Conservation (phyloP, 2,888 invertebrate species). For the Leptinotarsa peninsularis region DNA sequence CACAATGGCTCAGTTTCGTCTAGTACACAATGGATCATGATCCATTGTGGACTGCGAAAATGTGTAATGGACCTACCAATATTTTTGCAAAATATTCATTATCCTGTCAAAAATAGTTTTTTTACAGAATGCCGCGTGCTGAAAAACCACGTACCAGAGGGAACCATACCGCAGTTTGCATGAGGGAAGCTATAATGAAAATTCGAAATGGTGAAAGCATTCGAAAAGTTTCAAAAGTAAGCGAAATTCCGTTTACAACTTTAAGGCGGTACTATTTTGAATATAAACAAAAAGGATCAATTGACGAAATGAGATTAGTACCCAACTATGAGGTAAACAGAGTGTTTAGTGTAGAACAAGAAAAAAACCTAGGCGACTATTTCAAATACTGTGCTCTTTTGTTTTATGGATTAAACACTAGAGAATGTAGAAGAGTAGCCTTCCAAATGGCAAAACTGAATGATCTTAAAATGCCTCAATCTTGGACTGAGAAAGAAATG, state of each 20-base stretch:
- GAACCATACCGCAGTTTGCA: not conserved
- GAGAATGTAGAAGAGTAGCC: not conserved
- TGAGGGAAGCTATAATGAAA: not conserved
- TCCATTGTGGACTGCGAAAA: not conserved
- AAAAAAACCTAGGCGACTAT: not conserved
- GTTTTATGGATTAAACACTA: not conserved
- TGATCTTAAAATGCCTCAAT: too few species aligned
- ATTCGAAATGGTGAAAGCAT: too few species aligned
- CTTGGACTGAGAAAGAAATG: too few species aligned
- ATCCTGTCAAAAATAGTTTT: not conserved
- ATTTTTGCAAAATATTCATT: not conserved
- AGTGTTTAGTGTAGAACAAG: not conserved
- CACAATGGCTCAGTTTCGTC: not conserved
- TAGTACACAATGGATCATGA: not conserved
- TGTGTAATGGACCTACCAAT: not conserved
- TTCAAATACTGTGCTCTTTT: conserved; percentile 1
- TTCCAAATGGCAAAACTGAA: not conserved
- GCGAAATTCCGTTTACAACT: not conserved
- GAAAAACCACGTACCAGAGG: not conserved
- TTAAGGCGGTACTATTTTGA: not conserved
- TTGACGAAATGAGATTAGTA: not conserved
- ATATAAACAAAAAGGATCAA: not conserved
- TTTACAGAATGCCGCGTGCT: not conserved
- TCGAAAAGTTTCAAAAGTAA: not conserved
- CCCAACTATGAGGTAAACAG: not conserved